Evolutionary conservation across 2,113 vertebrate species (phyloP).

Genomic region (Corydoras sp.): DNA sequence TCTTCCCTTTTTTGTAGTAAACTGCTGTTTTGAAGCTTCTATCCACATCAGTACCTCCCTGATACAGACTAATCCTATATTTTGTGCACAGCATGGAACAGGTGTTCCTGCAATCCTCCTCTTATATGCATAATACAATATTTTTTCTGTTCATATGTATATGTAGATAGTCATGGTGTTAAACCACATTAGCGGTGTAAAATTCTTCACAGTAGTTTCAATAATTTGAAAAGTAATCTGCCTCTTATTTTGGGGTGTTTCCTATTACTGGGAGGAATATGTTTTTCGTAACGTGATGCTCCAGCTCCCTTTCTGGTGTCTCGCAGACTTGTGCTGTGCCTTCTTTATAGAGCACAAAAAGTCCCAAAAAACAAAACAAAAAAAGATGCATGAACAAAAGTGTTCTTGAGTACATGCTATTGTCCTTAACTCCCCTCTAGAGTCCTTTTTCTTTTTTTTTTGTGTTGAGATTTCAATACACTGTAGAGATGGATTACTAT

Average conservation of each 20-base stretch:
- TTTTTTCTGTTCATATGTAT: constrained; percentile 45
- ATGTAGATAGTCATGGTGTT: constrained; percentile 79
- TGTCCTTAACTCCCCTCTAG: constrained; percentile 61
- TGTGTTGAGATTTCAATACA: constrained; percentile 76
- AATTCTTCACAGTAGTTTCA: constrained; percentile 28
- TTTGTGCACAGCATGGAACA: constrained; percentile 90
- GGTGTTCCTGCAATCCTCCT: constrained; percentile 76
- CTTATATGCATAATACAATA: constrained; percentile 82
- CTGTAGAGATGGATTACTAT: constrained; percentile 94
- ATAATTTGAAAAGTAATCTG: constrained; percentile 66
- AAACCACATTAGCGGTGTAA: constrained; percentile 63
- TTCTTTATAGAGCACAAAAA: constrained; percentile 75
- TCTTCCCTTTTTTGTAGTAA: constrained; percentile 79
- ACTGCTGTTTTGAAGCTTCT: constrained; percentile 90
- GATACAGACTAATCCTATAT: constrained; percentile 80
- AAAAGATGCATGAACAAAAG: constrained; percentile 88
- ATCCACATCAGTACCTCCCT: constrained; percentile 61
- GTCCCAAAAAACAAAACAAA: neutral
- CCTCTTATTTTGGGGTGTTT: constrained; percentile 72
- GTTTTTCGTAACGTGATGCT: constrained; percentile 58
- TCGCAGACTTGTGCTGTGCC: constrained; percentile 80
- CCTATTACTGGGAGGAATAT: constrained; percentile 69
- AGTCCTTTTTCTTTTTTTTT: constrained; percentile 49
- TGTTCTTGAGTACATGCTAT: constrained; percentile 77
- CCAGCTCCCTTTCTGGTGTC: constrained; percentile 64